These are phyloP conservation scores for Gallinago nigripennis DNA, from an alignment of 2,797 vertebrate species.

Conservation along the genomic window DNA sequence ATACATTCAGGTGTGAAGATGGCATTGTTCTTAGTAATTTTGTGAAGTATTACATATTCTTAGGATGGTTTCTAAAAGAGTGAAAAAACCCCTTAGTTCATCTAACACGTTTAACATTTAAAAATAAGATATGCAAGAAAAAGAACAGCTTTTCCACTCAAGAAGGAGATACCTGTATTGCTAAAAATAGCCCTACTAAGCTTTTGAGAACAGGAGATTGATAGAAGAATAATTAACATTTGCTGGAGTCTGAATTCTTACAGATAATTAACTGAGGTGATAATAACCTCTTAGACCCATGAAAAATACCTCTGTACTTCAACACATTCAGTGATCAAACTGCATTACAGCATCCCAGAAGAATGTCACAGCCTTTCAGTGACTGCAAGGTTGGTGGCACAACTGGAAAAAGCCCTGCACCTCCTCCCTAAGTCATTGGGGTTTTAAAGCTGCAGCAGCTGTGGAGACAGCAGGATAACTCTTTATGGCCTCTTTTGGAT, in stretches of 20 bases:
- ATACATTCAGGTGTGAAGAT: background rate
- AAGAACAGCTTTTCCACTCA: background rate
- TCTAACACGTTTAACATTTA: background rate
- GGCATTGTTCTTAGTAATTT: background rate
- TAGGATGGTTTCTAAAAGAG: background rate
- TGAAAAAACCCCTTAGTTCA: background rate
- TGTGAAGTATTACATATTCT: background rate
- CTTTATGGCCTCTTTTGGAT: background rate
- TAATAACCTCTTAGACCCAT: conserved; percentile 12
- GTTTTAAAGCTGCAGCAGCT: background rate
- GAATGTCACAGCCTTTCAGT: background rate
- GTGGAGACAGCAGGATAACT: background rate
- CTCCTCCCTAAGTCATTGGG: background rate
- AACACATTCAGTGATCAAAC: background rate
- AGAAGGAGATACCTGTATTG: background rate
- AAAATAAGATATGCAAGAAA: background rate
- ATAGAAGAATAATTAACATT: conserved; percentile 25
- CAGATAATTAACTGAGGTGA: conserved; percentile 52
- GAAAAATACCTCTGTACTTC: background rate
- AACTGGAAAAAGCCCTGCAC: background rate
- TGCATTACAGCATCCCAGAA: conserved; percentile 26
- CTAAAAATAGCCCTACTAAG: conserved; percentile 4
- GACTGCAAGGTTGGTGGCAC: background rate
- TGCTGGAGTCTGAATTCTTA: background rate
- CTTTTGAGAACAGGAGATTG: background rate